Evolutionary conservation across 1,140 invertebrate species (phyloP).

Genomic region (Aphelenchoides fujianensis): DNA sequence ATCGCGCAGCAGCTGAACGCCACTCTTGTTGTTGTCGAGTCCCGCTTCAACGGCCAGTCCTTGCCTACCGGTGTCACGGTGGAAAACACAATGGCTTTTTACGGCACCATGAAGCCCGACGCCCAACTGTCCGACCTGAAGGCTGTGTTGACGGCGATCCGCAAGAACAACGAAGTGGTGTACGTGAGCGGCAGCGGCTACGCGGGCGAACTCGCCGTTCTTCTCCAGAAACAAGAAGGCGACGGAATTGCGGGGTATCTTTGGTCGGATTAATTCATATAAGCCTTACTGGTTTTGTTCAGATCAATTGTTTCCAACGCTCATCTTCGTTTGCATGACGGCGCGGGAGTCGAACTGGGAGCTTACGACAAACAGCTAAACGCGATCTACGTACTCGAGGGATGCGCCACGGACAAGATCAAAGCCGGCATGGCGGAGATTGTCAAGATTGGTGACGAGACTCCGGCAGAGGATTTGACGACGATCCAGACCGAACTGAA

Average conservation of each 20-base stretch:
- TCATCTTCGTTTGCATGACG: not conserved
- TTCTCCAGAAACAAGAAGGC: not conserved
- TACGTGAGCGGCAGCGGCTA: not conserved
- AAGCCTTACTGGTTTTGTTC: too few species aligned
- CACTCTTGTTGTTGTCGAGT: constrained; percentile 3
- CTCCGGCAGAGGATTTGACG: not conserved
- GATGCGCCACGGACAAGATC: not conserved
- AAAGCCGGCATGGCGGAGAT: not conserved
- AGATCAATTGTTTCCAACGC: not conserved
- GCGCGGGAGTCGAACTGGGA: not conserved
- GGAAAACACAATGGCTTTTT: not conserved
- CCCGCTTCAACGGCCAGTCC: not conserved
- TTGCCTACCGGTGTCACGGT: not conserved
- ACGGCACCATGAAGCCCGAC: not conserved
- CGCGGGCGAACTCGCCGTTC: not conserved
- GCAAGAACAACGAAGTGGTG: not conserved
- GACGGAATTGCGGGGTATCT: not conserved
- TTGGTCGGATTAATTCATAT: too few species aligned
- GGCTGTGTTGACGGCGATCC: not conserved
- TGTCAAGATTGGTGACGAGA: not conserved
- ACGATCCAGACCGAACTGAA: not conserved
- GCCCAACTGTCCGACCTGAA: not conserved
- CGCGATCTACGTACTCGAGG: not conserved
- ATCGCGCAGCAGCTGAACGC: constrained; percentile 1
- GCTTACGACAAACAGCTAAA: not conserved